phyloP scores from a whole-genome alignment of 1,140 invertebrate species.

The Uloborus diversus region DNA sequence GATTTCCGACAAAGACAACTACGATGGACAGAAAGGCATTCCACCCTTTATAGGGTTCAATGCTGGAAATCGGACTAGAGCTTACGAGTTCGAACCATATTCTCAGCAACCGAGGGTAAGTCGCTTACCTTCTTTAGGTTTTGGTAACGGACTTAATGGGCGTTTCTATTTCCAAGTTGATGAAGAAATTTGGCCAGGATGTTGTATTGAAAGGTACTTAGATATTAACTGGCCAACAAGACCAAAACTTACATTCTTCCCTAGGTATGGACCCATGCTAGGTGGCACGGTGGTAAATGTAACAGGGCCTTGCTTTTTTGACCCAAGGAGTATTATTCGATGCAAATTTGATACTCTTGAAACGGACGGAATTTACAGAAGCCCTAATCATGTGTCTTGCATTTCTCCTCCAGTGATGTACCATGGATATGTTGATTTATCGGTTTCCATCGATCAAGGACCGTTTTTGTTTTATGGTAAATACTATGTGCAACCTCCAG shows the following conservation, averaged over 20 bases:
- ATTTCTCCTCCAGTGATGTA: conserved; percentile 88
- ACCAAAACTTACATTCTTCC: conserved; percentile 84
- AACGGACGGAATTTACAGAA: conserved; percentile 61
- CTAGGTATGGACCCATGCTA: conserved; percentile 94
- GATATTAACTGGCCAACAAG: conserved; percentile 60
- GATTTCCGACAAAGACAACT: conserved; percentile 84
- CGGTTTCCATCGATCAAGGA: conserved; percentile 81
- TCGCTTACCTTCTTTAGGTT: conserved; percentile 83
- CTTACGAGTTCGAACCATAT: conserved; percentile 89
- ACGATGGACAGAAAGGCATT: conserved; percentile 81
- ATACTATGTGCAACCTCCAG: conserved; percentile 78
- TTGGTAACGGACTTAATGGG: conserved; percentile 86
- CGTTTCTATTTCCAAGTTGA: conserved; percentile 94
- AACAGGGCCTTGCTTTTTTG: conserved; percentile 88
- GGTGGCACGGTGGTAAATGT: conserved; percentile 94
- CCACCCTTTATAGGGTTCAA: conserved; percentile 93
- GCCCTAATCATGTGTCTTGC: conserved; percentile 82
- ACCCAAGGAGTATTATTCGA: conserved; percentile 72
- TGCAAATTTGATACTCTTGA: conserved; percentile 71
- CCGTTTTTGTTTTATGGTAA: conserved; percentile 89
- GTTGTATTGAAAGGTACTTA: conserved; percentile 72
- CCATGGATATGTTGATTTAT: conserved; percentile 89
- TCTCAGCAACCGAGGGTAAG: conserved; percentile 85
- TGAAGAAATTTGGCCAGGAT: conserved; percentile 90
- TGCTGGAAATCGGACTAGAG: conserved; percentile 90